Evolutionary conservation across 2,888 invertebrate species (phyloP).

Genomic region (Acanthosepion pharaonis): DNA sequence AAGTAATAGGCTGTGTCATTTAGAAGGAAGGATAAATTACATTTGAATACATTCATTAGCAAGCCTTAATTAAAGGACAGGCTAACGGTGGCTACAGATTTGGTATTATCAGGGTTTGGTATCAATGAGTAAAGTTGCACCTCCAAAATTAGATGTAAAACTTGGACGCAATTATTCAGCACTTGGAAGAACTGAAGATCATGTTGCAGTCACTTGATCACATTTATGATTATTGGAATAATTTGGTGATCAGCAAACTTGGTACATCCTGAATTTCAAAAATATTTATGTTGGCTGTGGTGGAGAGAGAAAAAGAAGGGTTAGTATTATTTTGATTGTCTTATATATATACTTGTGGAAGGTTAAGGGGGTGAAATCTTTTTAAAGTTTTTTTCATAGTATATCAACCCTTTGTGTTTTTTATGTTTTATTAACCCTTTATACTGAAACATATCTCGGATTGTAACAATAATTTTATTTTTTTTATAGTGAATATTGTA

Average conservation of each 20-base stretch:
- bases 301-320: too few relatives aligned
- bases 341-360: too few relatives aligned
- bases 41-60: constrained; percentile 12
- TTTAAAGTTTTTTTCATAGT: too few relatives aligned
- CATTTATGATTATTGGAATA: not conserved
- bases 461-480: too few relatives aligned
- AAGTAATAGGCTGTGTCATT: not conserved
- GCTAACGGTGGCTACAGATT: not conserved
- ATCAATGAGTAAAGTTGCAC: not conserved
- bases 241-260: not conserved
- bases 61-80: not conserved
- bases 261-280: not conserved
- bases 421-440: too few relatives aligned
- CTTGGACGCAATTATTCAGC: not conserved
- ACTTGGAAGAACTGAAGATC: not conserved
- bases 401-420: too few relatives aligned
- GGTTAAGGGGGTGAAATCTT: too few relatives aligned
- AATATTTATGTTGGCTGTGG: too few relatives aligned
- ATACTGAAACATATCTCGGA: too few relatives aligned
- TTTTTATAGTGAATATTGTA: too few relatives aligned
- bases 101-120: not conserved
- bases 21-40: constrained; percentile 11
- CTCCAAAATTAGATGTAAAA: not conserved
- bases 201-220: not conserved
- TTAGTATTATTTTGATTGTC: too few relatives aligned